Evolutionary conservation across 1,140 invertebrate species (phyloP).

Genomic region (Sitophilus oryzae): DNA sequence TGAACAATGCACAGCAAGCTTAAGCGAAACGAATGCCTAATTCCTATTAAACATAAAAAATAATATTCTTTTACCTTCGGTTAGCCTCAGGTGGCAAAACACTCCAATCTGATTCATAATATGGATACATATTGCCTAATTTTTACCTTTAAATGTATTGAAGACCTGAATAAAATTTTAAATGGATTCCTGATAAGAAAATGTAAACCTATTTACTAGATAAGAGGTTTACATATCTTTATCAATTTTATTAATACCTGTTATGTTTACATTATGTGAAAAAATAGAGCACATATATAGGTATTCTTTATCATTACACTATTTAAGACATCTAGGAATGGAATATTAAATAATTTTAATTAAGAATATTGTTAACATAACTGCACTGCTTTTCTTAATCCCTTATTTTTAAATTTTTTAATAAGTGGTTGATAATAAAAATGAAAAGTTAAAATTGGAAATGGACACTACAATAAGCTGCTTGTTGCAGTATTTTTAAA

Average conservation of each 20-base stretch:
- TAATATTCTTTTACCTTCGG: constrained; percentile 56
- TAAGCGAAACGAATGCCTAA: background rate
- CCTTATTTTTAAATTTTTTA: too few species aligned
- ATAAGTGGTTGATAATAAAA: too few species aligned
- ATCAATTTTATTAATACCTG: background rate
- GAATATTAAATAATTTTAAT: too few species aligned
- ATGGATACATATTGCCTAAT: constrained; percentile 53
- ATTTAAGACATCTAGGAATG: too few species aligned
- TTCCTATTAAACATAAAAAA: background rate
- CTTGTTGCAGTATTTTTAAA: too few species aligned
- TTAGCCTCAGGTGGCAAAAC: constrained; percentile 74
- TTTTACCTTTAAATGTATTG: background rate
- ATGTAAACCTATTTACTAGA: constrained; percentile 10
- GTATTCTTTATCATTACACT: too few species aligned
- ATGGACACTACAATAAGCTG: too few species aligned
- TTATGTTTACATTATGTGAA: background rate
- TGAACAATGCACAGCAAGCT: background rate
- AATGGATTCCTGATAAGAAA: constrained; percentile 11
- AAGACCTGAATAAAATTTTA: constrained; percentile 3
- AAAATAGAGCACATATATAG: too few species aligned
- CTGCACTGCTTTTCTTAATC: too few species aligned
- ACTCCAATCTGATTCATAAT: constrained; percentile 74
- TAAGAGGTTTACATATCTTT: constrained; percentile 17
- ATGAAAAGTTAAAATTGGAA: too few species aligned
- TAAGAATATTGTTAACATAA: too few species aligned